Percentiles rank a stretch among this genome's conserved stretches.
Evolutionary conservation across 2,113 vertebrate species (phyloP).

Genomic region (Cavia porcellus): DNA sequence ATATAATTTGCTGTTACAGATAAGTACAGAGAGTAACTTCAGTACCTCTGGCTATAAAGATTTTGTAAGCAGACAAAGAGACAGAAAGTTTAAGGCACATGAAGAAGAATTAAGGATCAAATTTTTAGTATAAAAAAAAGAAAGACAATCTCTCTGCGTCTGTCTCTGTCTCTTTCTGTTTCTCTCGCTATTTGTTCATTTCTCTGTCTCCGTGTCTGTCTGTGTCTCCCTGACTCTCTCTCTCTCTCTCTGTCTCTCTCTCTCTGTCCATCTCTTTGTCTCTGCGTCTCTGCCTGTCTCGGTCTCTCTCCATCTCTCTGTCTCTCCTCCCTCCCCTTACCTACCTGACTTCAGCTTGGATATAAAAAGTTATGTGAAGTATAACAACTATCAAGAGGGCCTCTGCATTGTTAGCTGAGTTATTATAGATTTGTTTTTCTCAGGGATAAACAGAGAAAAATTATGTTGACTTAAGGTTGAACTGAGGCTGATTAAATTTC

Average conservation of each 20-base stretch:
- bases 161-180: not conserved
- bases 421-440: not conserved
- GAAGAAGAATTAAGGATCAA: not conserved
- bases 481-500: constrained; percentile 59
- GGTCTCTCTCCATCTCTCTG: not conserved
- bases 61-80: not conserved
- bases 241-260: not conserved
- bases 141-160: not conserved
- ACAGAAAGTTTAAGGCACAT: not conserved
- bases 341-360: not conserved
- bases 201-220: not conserved
- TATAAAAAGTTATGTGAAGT: constrained; percentile 46
- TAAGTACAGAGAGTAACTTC: not conserved
- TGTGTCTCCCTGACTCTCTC: not conserved
- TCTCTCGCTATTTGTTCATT: not conserved
- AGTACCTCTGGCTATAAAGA: not conserved
- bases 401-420: not conserved
- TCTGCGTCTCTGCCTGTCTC: too few species aligned
- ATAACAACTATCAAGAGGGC: constrained; percentile 3
- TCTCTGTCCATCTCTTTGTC: too few species aligned
- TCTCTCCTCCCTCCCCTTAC: not conserved
- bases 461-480: not conserved
- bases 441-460: not conserved
- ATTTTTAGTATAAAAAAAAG: not conserved
- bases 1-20: not conserved